These are phyloP conservation scores for Epistrophe eligans DNA, from an alignment of 2,888 invertebrate species.

Conservation along the genomic window DNA sequence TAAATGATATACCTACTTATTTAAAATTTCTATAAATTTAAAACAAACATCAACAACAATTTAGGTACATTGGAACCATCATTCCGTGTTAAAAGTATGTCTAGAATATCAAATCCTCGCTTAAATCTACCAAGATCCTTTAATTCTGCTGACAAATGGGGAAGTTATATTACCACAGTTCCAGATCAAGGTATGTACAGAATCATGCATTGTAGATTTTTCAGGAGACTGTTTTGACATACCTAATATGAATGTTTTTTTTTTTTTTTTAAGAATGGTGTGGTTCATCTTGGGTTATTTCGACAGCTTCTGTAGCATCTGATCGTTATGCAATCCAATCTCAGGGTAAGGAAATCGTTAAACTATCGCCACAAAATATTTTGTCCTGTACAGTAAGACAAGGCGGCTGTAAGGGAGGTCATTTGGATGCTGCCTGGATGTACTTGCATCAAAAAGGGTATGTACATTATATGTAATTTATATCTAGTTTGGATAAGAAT, in stretches of 20 bases:
- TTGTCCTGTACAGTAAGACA: constrained; percentile 92
- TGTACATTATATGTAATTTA: constrained; percentile 65
- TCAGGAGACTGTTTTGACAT: background rate
- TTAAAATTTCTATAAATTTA: too few relatives aligned
- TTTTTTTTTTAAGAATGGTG: constrained; percentile 85
- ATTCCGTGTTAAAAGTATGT: constrained; percentile 82
- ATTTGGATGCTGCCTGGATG: constrained; percentile 96
- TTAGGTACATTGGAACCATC: constrained; percentile 82
- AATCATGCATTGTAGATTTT: background rate
- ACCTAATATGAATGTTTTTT: background rate
- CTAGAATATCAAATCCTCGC: constrained; percentile 80
- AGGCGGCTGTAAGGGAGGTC: constrained; percentile 94
- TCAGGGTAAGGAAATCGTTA: constrained; percentile 89
- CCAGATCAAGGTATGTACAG: constrained; percentile 88
- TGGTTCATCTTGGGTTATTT: constrained; percentile 97
- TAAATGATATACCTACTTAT: background rate
- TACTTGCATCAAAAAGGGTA: constrained; percentile 92
- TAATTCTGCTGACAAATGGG: constrained; percentile 92
- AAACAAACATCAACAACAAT: background rate
- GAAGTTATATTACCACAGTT: constrained; percentile 88
- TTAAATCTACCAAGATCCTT: constrained; percentile 88
- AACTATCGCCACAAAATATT: constrained; percentile 93
- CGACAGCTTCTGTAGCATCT: constrained; percentile 91
- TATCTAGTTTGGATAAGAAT: too few relatives aligned
- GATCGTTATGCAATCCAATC: constrained; percentile 94